Evolutionary conservation across 2,888 invertebrate species (phyloP).

Genomic region (Agrotis segetum): DNA sequence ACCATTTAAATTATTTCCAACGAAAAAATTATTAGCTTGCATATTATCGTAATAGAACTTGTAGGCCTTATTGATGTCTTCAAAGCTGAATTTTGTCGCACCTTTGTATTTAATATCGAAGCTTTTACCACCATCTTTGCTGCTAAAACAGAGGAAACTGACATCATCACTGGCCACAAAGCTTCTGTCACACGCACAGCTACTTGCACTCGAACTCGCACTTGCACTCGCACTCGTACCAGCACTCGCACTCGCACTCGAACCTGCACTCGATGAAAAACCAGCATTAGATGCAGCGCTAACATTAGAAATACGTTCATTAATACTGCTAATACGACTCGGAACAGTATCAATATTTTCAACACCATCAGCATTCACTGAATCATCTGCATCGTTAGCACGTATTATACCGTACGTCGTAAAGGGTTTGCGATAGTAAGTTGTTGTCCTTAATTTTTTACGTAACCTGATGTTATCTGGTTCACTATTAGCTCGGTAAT

Average conservation of each 20-base stretch:
- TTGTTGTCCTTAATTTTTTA: too few species aligned
- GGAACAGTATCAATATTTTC: neutral
- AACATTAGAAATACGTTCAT: neutral
- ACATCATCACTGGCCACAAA: slow-evolving; percentile 5
- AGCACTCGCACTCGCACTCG: too few species aligned
- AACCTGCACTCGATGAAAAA: too few species aligned
- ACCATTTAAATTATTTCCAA: slow-evolving; percentile 13
- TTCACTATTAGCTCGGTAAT: neutral
- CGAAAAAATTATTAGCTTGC: neutral
- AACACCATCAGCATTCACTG: neutral
- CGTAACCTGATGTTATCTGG: neutral
- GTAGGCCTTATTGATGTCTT: slow-evolving; percentile 37
- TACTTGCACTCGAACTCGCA: too few species aligned
- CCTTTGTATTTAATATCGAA: slow-evolving; percentile 36
- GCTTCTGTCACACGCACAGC: slow-evolving; percentile 12
- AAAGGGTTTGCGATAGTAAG: too few species aligned
- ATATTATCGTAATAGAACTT: slow-evolving; percentile 15
- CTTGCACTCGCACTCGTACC: too few species aligned
- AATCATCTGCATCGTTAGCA: neutral
- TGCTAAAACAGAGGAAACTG: slow-evolving; percentile 34
- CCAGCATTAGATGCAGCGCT: neutral
- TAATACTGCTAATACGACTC: neutral
- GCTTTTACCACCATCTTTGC: slow-evolving; percentile 23
- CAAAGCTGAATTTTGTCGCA: slow-evolving; percentile 4
- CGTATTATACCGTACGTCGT: neutral